Conservation (phyloP, 2,888 invertebrate species). For the Rotaria socialis region DNA sequence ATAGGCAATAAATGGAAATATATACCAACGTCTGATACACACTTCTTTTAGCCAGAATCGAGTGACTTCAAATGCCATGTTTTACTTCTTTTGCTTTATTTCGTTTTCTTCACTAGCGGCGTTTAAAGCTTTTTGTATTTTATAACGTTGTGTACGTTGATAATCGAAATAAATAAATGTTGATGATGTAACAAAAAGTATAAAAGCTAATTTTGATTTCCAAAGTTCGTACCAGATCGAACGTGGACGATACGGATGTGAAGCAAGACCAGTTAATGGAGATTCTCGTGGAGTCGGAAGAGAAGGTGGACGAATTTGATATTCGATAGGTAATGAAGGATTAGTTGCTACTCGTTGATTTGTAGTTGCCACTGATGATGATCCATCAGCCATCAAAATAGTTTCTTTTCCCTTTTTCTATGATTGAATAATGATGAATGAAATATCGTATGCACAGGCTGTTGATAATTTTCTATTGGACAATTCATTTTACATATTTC, state of each 20-base stretch:
- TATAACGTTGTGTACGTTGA: constrained; percentile 35
- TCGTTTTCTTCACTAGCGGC: background rate
- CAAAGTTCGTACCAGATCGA: constrained; percentile 3
- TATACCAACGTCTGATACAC: constrained; percentile 17
- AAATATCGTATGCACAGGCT: background rate
- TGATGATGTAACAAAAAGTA: background rate
- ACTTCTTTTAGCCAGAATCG: constrained; percentile 4
- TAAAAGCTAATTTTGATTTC: background rate
- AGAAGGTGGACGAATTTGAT: background rate
- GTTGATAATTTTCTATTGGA: background rate
- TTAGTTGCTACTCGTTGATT: background rate
- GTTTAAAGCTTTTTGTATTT: background rate
- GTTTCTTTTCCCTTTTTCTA: background rate
- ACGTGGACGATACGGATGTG: background rate
- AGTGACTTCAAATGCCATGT: background rate
- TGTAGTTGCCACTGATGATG: background rate
- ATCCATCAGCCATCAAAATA: background rate
- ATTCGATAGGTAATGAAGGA: background rate
- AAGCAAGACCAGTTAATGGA: background rate
- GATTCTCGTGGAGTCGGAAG: background rate
- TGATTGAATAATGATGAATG: background rate
- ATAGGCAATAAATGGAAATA: constrained; percentile 14
- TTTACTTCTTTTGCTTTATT: background rate
- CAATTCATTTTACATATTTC: background rate
- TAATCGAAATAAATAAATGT: constrained; percentile 24